Evolutionary conservation across 2,797 vertebrate species (phyloP).

Genomic region (Lagocephalus sceleratus): DNA sequence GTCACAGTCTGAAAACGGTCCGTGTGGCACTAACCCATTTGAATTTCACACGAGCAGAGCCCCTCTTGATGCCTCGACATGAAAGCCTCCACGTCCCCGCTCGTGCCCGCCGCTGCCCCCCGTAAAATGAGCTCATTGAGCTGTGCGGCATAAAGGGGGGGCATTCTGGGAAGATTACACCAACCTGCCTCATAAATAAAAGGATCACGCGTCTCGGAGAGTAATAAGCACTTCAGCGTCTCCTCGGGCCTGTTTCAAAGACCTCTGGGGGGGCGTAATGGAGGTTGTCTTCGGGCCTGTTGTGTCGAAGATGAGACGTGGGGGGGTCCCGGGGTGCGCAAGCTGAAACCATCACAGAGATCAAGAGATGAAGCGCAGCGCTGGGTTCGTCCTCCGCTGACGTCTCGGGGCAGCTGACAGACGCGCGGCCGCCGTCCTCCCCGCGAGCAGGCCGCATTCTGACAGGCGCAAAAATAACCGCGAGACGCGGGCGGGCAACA

Average conservation of each 20-base stretch:
- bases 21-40: constrained; percentile 55
- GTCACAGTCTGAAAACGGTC: constrained; percentile 31
- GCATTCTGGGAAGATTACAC: constrained; percentile 48
- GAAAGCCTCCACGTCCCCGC: constrained; percentile 57
- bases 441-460: constrained; percentile 21
- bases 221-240: constrained; percentile 32
- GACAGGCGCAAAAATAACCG: constrained; percentile 12
- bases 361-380: constrained; percentile 29
- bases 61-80: constrained; percentile 68
- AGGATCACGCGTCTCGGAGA: constrained; percentile 13
- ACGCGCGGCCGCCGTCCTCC: constrained; percentile 13
- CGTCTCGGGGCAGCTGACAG: constrained; percentile 36
- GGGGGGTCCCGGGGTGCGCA: constrained; percentile 40
- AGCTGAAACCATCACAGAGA: constrained; percentile 41
- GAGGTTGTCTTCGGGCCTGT: constrained; percentile 24
- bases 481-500: too few species aligned
- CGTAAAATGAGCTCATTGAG: constrained; percentile 57
- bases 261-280: constrained; percentile 46
- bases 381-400: constrained; percentile 38
- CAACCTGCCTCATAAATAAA: constrained; percentile 37
- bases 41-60: constrained; percentile 64
- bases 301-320: constrained; percentile 27
- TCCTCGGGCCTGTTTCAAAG: constrained; percentile 14
- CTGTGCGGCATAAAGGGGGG: constrained; percentile 52
- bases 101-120: constrained; percentile 40